Evolutionary conservation across 2,113 vertebrate species (phyloP).

Genomic region (Calypte anna): DNA sequence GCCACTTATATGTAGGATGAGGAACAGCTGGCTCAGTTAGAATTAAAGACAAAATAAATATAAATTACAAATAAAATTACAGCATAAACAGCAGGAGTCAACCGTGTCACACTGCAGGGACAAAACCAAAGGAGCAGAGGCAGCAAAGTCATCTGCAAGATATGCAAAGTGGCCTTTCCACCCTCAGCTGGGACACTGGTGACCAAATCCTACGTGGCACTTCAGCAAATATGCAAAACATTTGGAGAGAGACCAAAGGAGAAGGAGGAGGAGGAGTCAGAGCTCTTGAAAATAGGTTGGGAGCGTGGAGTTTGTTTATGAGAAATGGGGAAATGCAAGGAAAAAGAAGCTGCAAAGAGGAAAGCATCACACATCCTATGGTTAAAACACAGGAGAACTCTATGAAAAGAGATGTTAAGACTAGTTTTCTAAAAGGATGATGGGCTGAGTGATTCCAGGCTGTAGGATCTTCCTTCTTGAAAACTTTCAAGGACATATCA

Average conservation of each 20-base stretch:
- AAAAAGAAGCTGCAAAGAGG: not conserved
- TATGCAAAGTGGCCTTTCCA: slow-evolving; percentile 13
- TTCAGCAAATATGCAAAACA: not conserved
- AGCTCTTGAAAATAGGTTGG: not conserved
- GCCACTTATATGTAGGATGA: not conserved
- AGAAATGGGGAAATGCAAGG: not conserved
- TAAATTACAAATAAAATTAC: too few species aligned
- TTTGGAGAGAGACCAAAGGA: not conserved
- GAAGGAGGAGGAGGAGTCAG: not conserved
- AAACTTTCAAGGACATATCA: not conserved
- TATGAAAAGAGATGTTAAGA: not conserved
- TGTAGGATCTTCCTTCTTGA: not conserved
- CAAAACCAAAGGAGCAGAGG: not conserved
- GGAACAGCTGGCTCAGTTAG: not conserved
- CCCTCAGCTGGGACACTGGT: not conserved
- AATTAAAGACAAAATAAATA: not conserved
- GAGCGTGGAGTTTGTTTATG: not conserved
- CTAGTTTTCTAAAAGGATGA: not conserved
- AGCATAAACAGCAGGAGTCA: not conserved
- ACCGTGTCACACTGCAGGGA: not conserved
- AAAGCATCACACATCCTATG: not conserved
- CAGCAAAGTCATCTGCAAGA: slow-evolving; percentile 25
- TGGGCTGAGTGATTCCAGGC: not conserved
- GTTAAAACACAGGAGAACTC: not conserved
- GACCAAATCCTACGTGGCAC: not conserved